Percentiles rank a stretch among this genome's conserved stretches.
Conservation (phyloP, 2,113 vertebrate species). For the Speoplatyrhinus poulsoni region DNA sequence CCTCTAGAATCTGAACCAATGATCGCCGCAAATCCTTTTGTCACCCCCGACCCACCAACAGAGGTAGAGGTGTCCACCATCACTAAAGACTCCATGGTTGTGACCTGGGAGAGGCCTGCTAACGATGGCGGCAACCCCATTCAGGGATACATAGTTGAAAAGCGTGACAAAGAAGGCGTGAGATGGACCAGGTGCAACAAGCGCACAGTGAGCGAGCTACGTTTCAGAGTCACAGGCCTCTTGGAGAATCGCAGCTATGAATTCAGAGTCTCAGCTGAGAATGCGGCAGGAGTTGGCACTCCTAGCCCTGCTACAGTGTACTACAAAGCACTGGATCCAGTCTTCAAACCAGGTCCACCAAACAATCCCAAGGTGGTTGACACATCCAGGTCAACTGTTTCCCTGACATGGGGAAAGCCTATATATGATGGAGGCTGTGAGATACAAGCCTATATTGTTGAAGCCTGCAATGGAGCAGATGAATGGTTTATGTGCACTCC, state of each 20-base stretch:
- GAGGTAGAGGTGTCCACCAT: slow-evolving; percentile 88
- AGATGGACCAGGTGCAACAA: slow-evolving; percentile 97
- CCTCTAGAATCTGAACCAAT: slow-evolving; percentile 92
- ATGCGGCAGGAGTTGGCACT: slow-evolving; percentile 91
- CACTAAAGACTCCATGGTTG: slow-evolving; percentile 97
- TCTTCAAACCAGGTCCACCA: slow-evolving; percentile 95
- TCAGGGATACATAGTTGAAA: slow-evolving; percentile 92
- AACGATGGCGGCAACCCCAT: slow-evolving; percentile 94
- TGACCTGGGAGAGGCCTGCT: slow-evolving; percentile 93
- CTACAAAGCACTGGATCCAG: slow-evolving; percentile 91
- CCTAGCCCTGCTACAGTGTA: slow-evolving; percentile 86
- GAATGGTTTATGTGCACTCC: slow-evolving; percentile 96
- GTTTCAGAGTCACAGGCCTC: slow-evolving; percentile 93
- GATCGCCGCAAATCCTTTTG: slow-evolving; percentile 91
- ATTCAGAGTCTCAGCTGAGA: slow-evolving; percentile 94
- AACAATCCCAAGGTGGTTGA: slow-evolving; percentile 93
- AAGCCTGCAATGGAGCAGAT: slow-evolving; percentile 85
- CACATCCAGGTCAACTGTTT: slow-evolving; percentile 89
- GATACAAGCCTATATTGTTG: slow-evolving; percentile 95
- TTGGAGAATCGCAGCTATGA: slow-evolving; percentile 93
- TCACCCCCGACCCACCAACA: slow-evolving; percentile 86
- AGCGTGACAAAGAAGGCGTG: slow-evolving; percentile 95
- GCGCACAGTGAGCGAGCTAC: slow-evolving; percentile 87
- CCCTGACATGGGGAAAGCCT: slow-evolving; percentile 94
- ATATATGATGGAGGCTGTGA: slow-evolving; percentile 98